Base-by-base conservation (phyloP, 2,113 vertebrate species). In the Limanda limanda region DNA sequence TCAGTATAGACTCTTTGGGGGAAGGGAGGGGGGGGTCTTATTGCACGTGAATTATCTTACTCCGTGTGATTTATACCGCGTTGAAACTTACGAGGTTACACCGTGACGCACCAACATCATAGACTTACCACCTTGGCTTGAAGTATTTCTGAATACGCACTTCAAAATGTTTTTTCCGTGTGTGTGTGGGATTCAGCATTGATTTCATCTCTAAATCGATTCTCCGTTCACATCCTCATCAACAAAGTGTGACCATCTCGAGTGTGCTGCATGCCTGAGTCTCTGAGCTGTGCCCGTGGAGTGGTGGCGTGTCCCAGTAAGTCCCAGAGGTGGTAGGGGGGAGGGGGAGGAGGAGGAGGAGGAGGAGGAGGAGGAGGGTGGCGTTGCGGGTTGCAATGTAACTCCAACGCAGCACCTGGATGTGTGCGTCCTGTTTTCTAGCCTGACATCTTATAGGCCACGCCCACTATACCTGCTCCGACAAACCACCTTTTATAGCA, bases 1-100 rank as follows among this genome's bases (percentile, higher is more conserved):
- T 95, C 87, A 86, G 90, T 79, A 87, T 82, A 83, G 86, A 90
- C 90, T 89, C 75, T 86, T 71, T 70, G 76, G 84, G 84, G 90
- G 81, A 73, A 54, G 78, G 81, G 84, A 45, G 83, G 82, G 83
- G 80, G 93, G 94, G 96, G 95, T 96, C 90, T 96, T 96, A 96
- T 96, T 99, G 98, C 98, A 99, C 98, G 98, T 97, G 96, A 98
- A 97, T 95, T 98, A 98, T 97, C 96, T 98, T 97, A 98, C 95
- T 98, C 97, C 96, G 97, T 97, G 97, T 98, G 97, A 91, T 99
- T 99, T 98, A 96, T 98, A 99, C 97, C 94, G 78, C 89, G 77
- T 88, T 79, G 70, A 90, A 82, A 84, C 82, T 87, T 78, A 80
- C 84, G 85, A 78, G 81, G 83, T 86, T 80, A 80, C 83, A 75